A percentile compares a stretch with the other conserved stretches of the same genome.
phyloP scores from a whole-genome alignment of 2,888 invertebrate genomes.

The Melanargia galathea region DNA sequence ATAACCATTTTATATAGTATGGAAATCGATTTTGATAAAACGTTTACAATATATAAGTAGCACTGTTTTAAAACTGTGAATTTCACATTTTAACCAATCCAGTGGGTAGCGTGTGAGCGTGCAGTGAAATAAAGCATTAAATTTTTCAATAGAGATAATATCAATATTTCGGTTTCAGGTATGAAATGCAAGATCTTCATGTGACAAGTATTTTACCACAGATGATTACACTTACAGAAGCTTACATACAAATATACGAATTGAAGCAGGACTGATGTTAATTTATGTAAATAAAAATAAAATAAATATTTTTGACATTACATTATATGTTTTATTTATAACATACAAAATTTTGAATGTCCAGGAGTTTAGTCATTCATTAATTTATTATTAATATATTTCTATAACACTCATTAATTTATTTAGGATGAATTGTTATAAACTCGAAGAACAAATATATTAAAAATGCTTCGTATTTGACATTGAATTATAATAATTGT shows the following conservation, averaged over 20 bases:
- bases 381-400: neutral
- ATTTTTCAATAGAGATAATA: neutral
- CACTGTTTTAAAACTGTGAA: no score
- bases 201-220: slow-evolving; percentile 99
- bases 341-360: slow-evolving; percentile 67
- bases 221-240: slow-evolving; percentile 99
- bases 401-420: slow-evolving; percentile 35
- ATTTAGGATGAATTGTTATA: slow-evolving; percentile 1
- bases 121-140: no score
- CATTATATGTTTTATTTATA: slow-evolving; percentile 62
- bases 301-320: slow-evolving; percentile 37
- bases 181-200: slow-evolving; percentile 98
- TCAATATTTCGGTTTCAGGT: slow-evolving; percentile 62
- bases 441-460: slow-evolving; percentile 39
- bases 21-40: no score
- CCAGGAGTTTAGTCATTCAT: slow-evolving; percentile 10
- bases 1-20: no score
- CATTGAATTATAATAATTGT: slow-evolving; percentile 51
- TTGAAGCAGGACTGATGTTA: slow-evolving; percentile 70
- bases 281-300: slow-evolving; percentile 48
- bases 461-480: slow-evolving; percentile 52
- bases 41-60: no score
- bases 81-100: neutral
- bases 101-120: neutral
- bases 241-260: slow-evolving; percentile 96